Base-by-base conservation (phyloP, 2,888 invertebrate species). In the Hyposoter didymator region DNA sequence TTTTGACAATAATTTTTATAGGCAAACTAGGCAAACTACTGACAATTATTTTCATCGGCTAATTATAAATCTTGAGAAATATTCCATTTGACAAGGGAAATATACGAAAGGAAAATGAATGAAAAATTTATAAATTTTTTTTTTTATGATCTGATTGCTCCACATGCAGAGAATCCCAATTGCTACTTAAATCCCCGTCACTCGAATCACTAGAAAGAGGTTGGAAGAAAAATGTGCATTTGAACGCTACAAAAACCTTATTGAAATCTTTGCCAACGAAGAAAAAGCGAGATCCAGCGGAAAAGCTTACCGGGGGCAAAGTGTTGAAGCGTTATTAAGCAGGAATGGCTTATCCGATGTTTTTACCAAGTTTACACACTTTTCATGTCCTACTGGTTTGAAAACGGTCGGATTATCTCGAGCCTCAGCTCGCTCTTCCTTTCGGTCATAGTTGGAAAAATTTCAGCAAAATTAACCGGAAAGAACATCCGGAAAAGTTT, bases 301-400 rank as follows among this genome's bases (percentile, higher is more conserved):
- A 59, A 86, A 86, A 79, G 66, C 74, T 62, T 28, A 79, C 66
- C 10, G 64, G 35, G 49, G 82, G 74, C 55, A 88, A 88, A 91
- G 90, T 89, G 90, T 90, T 87, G 89, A 87, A 84, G 90, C 90
- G 88, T 90, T 88, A 88, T 84, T 88, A 91, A 91, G 87, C 81
- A 84, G 62, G 55, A 43, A 59, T 74, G 86, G 90, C 84, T 92
- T 85, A 90, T 91, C 89, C 89, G 88, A 90, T 90, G 89, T 90
- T 91, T 91, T 90, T 87, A 82, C 74, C 81, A 81, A 84, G 87
- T 90, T 88, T 88, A 82, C 84, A 78, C 84, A 69, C 74, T 67
- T 74, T 59, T 76, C 55, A 66, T 84, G 35, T 55, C 59, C 66
- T 67, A 74, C 75, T 70, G 82, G 83, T 86, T 81, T 69, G 70